Evolutionary conservation across 2,113 vertebrate genomes (phyloP).

Genomic region (Bagarius yarrelli): DNA sequence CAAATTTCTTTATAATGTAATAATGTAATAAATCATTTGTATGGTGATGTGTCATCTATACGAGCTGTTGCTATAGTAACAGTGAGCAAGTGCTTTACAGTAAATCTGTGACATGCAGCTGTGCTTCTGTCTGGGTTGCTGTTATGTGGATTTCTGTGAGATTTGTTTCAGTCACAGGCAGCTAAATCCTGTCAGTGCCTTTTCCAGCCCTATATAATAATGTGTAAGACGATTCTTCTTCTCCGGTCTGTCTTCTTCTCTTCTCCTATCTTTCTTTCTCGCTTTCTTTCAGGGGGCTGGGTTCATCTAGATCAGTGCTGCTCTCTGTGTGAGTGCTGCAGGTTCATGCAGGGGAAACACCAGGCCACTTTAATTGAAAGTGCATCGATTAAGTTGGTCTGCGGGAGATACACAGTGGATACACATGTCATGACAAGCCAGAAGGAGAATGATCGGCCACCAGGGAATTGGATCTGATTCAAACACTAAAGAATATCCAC

Average conservation of each 20-base stretch:
- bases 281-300: slow-evolving; percentile 27
- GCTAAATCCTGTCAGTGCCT: neutral
- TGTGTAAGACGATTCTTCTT: neutral
- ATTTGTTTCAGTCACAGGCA: neutral
- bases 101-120: neutral
- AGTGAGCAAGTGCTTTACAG: neutral
- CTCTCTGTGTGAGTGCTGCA: slow-evolving; percentile 37
- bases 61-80: neutral
- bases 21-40: no score
- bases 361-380: slow-evolving; percentile 50
- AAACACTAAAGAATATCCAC: neutral
- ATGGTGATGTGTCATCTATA: neutral
- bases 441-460: neutral
- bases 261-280: neutral
- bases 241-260: neutral
- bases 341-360: slow-evolving; percentile 38
- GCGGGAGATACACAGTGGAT: slow-evolving; percentile 10
- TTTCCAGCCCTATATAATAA: neutral
- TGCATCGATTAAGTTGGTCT: slow-evolving; percentile 34
- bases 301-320: slow-evolving; percentile 46
- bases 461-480: neutral
- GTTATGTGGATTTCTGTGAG: neutral
- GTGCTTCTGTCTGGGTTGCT: neutral
- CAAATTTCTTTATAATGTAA: no score
- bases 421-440: slow-evolving; percentile 18